Conservation (phyloP, 2,797 vertebrate species). For the Hybognathus amarus region DNA sequence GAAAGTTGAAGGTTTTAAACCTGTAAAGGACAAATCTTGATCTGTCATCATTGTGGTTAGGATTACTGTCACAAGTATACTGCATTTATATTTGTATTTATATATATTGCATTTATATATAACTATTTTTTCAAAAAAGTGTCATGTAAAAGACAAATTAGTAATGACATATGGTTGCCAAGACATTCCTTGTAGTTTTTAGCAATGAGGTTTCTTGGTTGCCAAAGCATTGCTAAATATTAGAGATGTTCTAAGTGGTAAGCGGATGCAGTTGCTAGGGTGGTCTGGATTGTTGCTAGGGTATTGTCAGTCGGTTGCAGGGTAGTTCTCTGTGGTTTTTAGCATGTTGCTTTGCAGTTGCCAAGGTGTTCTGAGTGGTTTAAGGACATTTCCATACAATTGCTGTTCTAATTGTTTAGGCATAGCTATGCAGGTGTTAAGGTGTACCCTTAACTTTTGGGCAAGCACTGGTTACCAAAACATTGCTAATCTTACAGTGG, state of each 20-base stretch:
- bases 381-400: too few relatives aligned
- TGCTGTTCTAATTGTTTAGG: too few relatives aligned
- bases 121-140: not conserved
- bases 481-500: too few relatives aligned
- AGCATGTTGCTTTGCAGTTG: too few relatives aligned
- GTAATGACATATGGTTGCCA: not conserved
- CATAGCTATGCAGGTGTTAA: too few relatives aligned
- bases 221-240: not conserved
- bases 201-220: not conserved
- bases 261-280: not conserved
- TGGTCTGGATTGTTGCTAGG: not conserved
- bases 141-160: not conserved
- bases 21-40: not conserved
- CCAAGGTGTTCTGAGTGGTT: too few relatives aligned
- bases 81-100: too few relatives aligned
- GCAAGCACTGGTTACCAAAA: too few relatives aligned
- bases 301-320: too few relatives aligned
- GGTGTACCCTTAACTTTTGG: too few relatives aligned
- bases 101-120: too few relatives aligned
- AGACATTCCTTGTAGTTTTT: not conserved
- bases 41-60: not conserved
- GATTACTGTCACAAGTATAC: not conserved
- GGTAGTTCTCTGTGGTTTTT: too few relatives aligned
- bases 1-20: not conserved
- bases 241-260: not conserved